These are phyloP conservation scores for Halcyon senegalensis DNA, from an alignment of 2,113 vertebrate genomes.

Conservation along the genomic window DNA sequence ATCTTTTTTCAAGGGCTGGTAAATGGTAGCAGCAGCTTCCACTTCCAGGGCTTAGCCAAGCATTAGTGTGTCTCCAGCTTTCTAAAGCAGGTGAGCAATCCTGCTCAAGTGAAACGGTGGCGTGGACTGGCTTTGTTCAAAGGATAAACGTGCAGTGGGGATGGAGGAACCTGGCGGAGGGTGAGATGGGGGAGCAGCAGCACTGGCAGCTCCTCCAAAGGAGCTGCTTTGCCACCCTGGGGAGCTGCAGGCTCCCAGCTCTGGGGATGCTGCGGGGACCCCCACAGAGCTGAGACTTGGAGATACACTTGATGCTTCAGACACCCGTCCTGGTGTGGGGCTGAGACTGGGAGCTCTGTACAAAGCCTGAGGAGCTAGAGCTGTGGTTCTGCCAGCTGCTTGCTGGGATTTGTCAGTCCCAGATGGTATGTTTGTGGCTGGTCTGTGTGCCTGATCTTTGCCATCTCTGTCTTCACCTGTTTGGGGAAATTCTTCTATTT, in stretches of 20 bases:
- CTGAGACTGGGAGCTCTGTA: neutral
- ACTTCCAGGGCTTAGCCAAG: neutral
- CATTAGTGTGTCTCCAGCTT: neutral
- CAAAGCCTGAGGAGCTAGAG: fast-evolving
- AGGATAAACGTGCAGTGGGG: fast-evolving
- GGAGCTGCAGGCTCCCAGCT: neutral
- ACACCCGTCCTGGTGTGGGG: too few relatives aligned
- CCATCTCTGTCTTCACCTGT: neutral
- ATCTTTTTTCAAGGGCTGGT: neutral
- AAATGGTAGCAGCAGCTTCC: neutral
- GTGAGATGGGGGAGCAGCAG: neutral
- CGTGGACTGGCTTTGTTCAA: neutral
- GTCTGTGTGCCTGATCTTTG: neutral
- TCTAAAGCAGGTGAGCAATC: neutral
- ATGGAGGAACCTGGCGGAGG: neutral
- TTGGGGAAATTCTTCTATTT: neutral
- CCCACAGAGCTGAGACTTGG: neutral
- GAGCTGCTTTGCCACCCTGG: too few relatives aligned
- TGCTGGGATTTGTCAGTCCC: neutral
- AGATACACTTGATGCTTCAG: fast-evolving
- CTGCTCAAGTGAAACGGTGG: fast-evolving
- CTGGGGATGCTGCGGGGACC: neutral
- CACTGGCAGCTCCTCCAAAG: fast-evolving
- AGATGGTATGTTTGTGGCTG: fast-evolving
- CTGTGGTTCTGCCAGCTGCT: neutral